Evolutionary conservation across 2,113 vertebrate species (phyloP), one percentile per base, ranked within the genome.

Genomic region (Okapia johnstoni): DNA sequence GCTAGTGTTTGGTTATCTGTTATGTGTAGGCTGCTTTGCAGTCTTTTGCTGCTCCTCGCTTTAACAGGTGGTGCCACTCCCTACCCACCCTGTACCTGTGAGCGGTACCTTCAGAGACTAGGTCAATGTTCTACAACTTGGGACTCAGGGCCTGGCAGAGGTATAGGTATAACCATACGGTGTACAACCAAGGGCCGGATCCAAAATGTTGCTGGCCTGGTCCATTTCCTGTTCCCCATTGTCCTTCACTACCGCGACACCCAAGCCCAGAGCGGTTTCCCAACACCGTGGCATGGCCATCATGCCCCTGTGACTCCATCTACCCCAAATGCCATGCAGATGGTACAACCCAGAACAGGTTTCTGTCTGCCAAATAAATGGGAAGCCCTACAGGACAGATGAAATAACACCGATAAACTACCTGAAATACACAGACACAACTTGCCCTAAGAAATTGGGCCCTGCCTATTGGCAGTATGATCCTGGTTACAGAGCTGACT

Each of bases 201-300:
- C 19, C 5, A 2, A 40, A 40, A 23, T 70, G n/a, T 23, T 70
- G 19, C 66, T 70, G 66, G n/a, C 10, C n/a, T 70, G 4, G 40
- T 70, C n/a, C 0, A 1, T 70, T 40, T 23, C n/a, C 66, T 40
- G 19, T 40, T 70, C 10, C 66, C n/a, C 1, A 0, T 12, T 3
- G n/a, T 70, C 66, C 66, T 70, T 40, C n/a, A 19, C 66, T 1
- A 70, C 10, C 0, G 19, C 0, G 2, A 70, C n/a, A 70, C n/a
- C 10, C 66, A 70, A 23, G 19, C 66, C 19, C 5, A 23, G 66
- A 1, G 0, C 23, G 9, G 66, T 70, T 70, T 23, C 66, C 9
- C 0, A 4, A 40, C 19, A 23, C 66, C 0, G 0, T 40, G 66
- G 2, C 5, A 40, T 23, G 9, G n/a, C 19, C 2, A 1, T 70